A percentile compares a stretch with the other conserved stretches of the same genome.
These are phyloP conservation scores for Callipepla californica DNA, from an alignment of 2,113 vertebrate genomes.

Conservation along the genomic window DNA sequence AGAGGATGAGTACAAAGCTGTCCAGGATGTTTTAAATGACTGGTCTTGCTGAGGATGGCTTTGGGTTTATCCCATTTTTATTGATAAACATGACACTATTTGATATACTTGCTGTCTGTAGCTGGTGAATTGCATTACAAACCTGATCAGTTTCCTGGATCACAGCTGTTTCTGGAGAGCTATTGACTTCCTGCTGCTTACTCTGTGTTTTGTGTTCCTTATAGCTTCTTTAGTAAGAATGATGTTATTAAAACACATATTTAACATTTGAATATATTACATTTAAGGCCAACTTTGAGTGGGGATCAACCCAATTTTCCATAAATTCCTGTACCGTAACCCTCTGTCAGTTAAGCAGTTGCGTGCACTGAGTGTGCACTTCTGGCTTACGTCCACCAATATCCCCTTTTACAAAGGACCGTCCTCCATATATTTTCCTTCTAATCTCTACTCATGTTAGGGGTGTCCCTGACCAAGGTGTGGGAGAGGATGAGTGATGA, in stretches of 20 bases:
- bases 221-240: background rate
- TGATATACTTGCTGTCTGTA: background rate
- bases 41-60: accelerated
- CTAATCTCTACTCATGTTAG: too few relatives aligned
- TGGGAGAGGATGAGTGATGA: too few relatives aligned
- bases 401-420: too few relatives aligned
- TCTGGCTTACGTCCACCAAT: too few relatives aligned
- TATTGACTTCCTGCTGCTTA: background rate
- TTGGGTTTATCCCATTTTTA: background rate
- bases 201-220: background rate
- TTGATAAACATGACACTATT: accelerated
- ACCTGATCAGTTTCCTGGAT: background rate
- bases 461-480: too few relatives aligned
- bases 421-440: too few relatives aligned
- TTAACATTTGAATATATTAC: background rate
- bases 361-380: too few relatives aligned
- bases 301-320: background rate
- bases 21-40: background rate
- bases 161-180: background rate
- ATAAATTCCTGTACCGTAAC: background rate
- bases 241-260: background rate
- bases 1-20: background rate
- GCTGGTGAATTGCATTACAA: background rate
- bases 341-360: background rate
- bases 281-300: background rate